Base-by-base conservation (phyloP, 1,140 invertebrate genomes). In the Drosophila navojoa region DNA sequence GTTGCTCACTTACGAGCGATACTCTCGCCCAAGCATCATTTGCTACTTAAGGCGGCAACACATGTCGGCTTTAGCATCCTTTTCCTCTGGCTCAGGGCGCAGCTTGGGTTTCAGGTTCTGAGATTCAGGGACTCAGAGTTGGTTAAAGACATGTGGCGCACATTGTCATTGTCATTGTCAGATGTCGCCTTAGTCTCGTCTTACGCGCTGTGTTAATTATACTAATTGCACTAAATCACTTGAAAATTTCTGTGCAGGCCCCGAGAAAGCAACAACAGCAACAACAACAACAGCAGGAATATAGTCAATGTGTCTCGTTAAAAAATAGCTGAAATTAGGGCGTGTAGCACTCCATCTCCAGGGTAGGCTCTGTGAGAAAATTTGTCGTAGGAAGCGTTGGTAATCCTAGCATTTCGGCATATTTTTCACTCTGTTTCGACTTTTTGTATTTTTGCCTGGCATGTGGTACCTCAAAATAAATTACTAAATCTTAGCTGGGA, bases 221-320 rank as follows among this genome's bases (percentile, higher is more conserved):
- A 86, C 82, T 87, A 87, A 87, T 87, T 87, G 84, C 82, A 87
- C 84, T 87, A 87, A 87, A 87, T 87, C 82, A 87, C 84, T 87
- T 87, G 79, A 87, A 87, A 87, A 87, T 74, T 76, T 76, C 66
- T 1, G 78, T 50, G n/a, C 15, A 50, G 60, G 44, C 66, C 13
- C 45, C 50, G 16, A 27, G 13, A 60, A 58, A 15, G 29, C 42
- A 45, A 42, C 40, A 16, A 7, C 42, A 45, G 16, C n/a, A 45
- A 45, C 42, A 9, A 22, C 42, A 45, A 42, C 40, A 16, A 7
- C 42, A 45, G 9, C n/a, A 45, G 16, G 15, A 9, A 15, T 45
- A 38, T 38, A 38, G 42, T 15, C 42, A 45, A 45, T 45, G 42
- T 45, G 42, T 45, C 63, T 50, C 10, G 64, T 50, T 81, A 78